Conservation (phyloP, 2,797 vertebrate species). For the Streptopelia turtur region DNA sequence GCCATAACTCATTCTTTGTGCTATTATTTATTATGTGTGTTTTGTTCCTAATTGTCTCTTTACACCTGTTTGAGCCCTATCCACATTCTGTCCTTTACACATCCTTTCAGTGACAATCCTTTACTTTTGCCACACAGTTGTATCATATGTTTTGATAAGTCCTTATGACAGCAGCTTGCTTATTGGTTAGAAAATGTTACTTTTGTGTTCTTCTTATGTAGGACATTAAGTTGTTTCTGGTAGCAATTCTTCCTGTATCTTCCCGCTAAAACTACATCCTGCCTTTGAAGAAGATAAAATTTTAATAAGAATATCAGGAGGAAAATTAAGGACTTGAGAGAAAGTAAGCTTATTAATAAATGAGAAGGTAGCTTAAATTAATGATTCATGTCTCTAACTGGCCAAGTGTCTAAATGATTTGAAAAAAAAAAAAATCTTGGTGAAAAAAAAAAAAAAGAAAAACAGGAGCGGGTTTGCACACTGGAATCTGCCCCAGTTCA, state of each 20-base stretch:
- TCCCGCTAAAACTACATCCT: background rate
- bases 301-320: background rate
- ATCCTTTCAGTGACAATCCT: background rate
- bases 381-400: constrained; percentile 44
- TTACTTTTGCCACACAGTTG: background rate
- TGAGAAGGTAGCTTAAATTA: constrained; percentile 31
- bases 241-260: background rate
- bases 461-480: background rate
- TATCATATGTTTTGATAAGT: background rate
- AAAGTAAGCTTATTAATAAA: constrained; percentile 42
- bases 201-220: background rate
- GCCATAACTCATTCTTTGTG: background rate
- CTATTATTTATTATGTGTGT: background rate
- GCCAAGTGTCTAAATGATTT: background rate
- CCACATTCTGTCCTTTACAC: background rate
- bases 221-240: background rate
- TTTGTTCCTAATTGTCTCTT: background rate
- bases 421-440: background rate
- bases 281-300: background rate
- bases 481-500: background rate
- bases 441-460: fast-evolving
- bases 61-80: background rate
- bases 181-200: background rate
- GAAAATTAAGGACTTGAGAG: background rate
- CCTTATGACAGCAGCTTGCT: background rate